Evolutionary conservation across 1,140 invertebrate species (phyloP).

Genomic region (Meloidogyne chitwoodi): DNA sequence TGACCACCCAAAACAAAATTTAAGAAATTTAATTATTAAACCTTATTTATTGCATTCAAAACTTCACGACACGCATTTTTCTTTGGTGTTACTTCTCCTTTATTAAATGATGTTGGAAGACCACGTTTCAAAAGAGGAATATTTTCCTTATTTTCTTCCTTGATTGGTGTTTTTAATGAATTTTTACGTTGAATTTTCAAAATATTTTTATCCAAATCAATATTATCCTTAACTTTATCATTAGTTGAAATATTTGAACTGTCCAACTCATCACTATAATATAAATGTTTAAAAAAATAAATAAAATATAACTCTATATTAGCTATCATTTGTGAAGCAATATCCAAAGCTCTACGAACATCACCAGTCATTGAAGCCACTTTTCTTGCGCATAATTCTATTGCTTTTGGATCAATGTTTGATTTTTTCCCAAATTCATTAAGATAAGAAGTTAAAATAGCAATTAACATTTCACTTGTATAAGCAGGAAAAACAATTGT

Average conservation of each 20-base stretch:
- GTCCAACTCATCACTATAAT: slow-evolving; percentile 3
- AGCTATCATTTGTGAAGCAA: slow-evolving; percentile 65
- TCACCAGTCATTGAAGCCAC: slow-evolving; percentile 89
- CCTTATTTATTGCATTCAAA: slow-evolving; percentile 56
- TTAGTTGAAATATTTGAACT: background rate
- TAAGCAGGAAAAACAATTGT: slow-evolving; percentile 90
- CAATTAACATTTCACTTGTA: slow-evolving; percentile 78
- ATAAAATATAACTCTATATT: slow-evolving; percentile 64
- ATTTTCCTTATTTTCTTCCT: slow-evolving; percentile 17
- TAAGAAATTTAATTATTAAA: slow-evolving; percentile 29
- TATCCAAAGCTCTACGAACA: slow-evolving; percentile 82
- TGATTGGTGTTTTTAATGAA: background rate
- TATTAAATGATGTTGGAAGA: background rate
- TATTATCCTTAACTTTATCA: background rate
- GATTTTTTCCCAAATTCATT: background rate
- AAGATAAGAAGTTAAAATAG: slow-evolving; percentile 70
- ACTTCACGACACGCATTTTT: slow-evolving; percentile 26
- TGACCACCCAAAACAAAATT: too few species aligned
- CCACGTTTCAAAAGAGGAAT: slow-evolving; percentile 5
- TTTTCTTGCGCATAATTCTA: slow-evolving; percentile 86
- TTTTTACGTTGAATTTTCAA: background rate
- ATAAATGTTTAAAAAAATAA: slow-evolving; percentile 8
- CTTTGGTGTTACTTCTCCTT: slow-evolving; percentile 16
- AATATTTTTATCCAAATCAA: background rate
- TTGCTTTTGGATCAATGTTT: slow-evolving; percentile 65